A percentile compares a stretch with the other conserved stretches of the same genome.
Conservation (phyloP, 2,113 vertebrate genomes). For the Leiothrix lutea region DNA sequence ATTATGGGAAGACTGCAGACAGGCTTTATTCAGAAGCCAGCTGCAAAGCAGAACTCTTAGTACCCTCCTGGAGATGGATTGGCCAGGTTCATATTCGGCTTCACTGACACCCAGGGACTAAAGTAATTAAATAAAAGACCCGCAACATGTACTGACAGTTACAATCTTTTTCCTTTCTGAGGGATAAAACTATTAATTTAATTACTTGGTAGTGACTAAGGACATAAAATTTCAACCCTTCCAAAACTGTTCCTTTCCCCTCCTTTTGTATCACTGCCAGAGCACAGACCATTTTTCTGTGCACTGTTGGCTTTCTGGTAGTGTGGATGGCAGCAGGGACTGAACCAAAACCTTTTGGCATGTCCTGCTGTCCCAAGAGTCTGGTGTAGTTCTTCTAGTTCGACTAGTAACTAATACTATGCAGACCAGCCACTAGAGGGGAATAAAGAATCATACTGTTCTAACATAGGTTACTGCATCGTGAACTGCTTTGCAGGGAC, state of each 20-base stretch:
- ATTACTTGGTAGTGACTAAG: neutral
- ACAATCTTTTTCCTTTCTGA: neutral
- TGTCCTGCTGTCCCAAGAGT: too few relatives aligned
- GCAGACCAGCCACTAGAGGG: slow-evolving; percentile 54
- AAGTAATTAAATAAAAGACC: neutral
- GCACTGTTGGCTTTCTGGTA: neutral
- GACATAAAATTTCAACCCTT: neutral
- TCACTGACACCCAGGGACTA: neutral
- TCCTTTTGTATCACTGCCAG: neutral
- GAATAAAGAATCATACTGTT: slow-evolving; percentile 23
- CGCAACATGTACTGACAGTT: neutral
- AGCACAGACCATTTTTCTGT: neutral
- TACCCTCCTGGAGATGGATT: neutral
- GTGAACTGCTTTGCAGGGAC: neutral
- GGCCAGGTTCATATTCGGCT: neutral
- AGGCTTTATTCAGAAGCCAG: neutral
- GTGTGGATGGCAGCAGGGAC: neutral
- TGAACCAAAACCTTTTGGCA: neutral
- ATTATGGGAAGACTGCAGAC: neutral
- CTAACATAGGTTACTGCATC: neutral
- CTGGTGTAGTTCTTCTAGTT: neutral
- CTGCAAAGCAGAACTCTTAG: neutral
- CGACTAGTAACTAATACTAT: neutral
- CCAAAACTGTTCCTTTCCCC: neutral
- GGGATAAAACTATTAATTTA: neutral